A percentile compares a stretch with the other conserved stretches of the same genome.
Conservation (phyloP, 2,113 vertebrate genomes). For the Cavia aperea region DNA sequence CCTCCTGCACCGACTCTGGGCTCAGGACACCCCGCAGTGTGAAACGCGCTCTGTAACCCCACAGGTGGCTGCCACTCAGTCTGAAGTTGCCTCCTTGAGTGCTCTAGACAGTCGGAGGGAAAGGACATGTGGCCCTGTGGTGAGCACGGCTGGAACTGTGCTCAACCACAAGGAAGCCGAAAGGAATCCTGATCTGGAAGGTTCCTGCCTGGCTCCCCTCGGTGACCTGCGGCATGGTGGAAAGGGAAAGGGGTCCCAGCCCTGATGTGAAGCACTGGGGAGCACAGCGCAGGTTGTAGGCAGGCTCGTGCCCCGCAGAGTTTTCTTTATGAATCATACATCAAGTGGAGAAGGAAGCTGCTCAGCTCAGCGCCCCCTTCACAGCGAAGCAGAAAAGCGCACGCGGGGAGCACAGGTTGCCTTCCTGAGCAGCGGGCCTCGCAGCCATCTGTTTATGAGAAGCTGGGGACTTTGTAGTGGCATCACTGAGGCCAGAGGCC, state of each 20-base stretch:
- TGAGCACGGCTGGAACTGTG: neutral
- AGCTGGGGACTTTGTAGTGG: conserved; percentile 13
- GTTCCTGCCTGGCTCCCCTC: neutral
- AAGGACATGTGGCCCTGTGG: neutral
- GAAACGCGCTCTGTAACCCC: rapidly evolving
- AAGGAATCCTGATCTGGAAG: neutral
- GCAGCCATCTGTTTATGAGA: neutral
- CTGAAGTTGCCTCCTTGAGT: neutral
- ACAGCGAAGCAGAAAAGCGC: conserved; percentile 33
- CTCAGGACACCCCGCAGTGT: rapidly evolving
- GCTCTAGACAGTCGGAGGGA: neutral
- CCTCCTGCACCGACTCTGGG: neutral
- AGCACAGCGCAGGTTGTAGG: neutral
- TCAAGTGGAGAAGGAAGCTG: conserved; percentile 33
- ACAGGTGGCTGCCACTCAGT: rapidly evolving
- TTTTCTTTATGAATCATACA: conserved; percentile 54
- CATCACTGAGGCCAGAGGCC: neutral
- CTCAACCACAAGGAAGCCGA: neutral
- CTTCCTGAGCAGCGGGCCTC: neutral
- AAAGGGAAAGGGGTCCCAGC: conserved; percentile 8
- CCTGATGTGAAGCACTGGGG: neutral
- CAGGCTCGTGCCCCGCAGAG: neutral
- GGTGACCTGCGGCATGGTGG: neutral
- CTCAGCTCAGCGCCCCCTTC: conserved; percentile 41
- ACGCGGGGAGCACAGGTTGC: rapidly evolving